These are phyloP conservation scores for Drosophila parabipectinata DNA, from an alignment of 1,140 invertebrate genomes.

Conservation along the genomic window DNA sequence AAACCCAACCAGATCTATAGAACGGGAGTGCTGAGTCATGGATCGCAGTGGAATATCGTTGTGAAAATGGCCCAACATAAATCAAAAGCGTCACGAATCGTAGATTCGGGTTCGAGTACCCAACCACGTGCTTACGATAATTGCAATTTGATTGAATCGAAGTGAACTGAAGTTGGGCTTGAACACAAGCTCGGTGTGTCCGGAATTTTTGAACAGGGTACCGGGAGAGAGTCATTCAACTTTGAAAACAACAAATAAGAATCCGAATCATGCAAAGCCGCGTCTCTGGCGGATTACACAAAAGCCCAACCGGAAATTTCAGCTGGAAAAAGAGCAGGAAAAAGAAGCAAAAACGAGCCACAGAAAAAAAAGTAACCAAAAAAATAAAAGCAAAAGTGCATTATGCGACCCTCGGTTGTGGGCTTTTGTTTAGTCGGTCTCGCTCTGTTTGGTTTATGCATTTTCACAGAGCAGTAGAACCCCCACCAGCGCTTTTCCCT, in stretches of 20 bases:
- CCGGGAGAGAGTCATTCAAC: constrained; percentile 60
- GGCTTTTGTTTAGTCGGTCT: constrained; percentile 44
- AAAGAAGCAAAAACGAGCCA: constrained; percentile 23
- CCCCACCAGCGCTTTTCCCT: background rate
- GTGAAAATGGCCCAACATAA: constrained; percentile 48
- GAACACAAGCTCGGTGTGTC: constrained; percentile 14
- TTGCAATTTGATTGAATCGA: constrained; percentile 55
- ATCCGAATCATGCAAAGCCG: constrained; percentile 53
- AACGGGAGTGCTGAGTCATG: constrained; percentile 70
- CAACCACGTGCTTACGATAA: constrained; percentile 66
- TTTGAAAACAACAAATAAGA: constrained; percentile 38
- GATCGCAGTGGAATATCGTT: constrained; percentile 38
- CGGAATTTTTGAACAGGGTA: constrained; percentile 36
- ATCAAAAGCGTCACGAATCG: constrained; percentile 52
- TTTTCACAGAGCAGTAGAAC: constrained; percentile 29
- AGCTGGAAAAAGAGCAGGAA: constrained; percentile 50
- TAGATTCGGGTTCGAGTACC: constrained; percentile 9
- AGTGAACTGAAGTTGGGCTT: constrained; percentile 3
- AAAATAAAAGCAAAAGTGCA: constrained; percentile 67
- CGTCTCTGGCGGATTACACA: constrained; percentile 59
- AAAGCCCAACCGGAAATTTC: constrained; percentile 66
- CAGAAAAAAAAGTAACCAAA: constrained; percentile 9
- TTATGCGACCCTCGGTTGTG: constrained; percentile 43
- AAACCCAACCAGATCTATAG: constrained; percentile 50
- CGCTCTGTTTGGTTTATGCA: constrained; percentile 70